phyloP scores from a whole-genome alignment of 2,797 vertebrate genomes.

The Chelidonichthys spinosus region DNA sequence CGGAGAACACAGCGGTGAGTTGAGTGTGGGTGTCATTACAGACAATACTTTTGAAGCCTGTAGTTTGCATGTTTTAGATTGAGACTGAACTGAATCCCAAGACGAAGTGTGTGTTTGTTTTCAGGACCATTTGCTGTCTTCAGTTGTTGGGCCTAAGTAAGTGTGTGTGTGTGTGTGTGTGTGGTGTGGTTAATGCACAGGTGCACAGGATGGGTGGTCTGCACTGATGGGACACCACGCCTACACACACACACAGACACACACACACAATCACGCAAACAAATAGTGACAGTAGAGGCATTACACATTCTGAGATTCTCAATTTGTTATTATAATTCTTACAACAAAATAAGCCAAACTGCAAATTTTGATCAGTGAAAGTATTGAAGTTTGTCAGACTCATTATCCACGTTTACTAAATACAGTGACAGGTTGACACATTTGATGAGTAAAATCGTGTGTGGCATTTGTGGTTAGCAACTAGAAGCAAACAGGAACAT shows the following conservation, averaged over 20 bases:
- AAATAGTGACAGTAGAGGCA: neutral
- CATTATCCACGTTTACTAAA: neutral
- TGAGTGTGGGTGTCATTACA: neutral
- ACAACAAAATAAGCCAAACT: neutral
- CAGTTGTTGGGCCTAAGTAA: constrained; percentile 26
- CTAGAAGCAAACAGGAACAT: neutral
- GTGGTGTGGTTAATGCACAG: constrained; percentile 51
- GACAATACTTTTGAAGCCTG: neutral
- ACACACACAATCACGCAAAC: neutral
- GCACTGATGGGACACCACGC: constrained; percentile 6
- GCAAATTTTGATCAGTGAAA: neutral
- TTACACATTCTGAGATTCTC: no score
- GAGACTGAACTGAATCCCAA: constrained; percentile 8
- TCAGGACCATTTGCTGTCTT: constrained; percentile 26
- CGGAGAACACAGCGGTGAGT: constrained; percentile 28
- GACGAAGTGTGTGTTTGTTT: constrained; percentile 21
- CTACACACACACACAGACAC: neutral
- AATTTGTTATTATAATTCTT: neutral
- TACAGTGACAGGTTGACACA: neutral
- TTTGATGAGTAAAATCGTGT: neutral
- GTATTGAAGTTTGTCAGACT: neutral
- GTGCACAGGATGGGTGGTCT: constrained; percentile 72
- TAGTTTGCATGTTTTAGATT: constrained; percentile 13
- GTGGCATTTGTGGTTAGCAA: constrained; percentile 1
- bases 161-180: constrained; percentile 21